These are phyloP conservation scores for Elymnias hypermnestra DNA, from an alignment of 1,140 invertebrate genomes.

Conservation along the genomic window DNA sequence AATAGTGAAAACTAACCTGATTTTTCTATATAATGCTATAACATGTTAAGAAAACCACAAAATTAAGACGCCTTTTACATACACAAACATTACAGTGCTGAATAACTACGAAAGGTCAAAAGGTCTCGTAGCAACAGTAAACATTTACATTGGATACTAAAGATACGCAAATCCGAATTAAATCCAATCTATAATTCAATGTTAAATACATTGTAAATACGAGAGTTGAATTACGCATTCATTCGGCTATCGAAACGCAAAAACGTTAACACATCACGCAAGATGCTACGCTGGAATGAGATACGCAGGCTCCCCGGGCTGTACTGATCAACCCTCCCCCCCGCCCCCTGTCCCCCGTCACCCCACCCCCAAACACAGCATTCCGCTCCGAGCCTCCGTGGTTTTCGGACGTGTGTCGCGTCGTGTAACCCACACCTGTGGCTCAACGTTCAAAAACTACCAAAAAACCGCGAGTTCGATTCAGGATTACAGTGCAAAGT, in stretches of 20 bases:
- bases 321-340: conserved; percentile 32
- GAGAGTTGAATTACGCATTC: conserved; percentile 1
- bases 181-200: neutral
- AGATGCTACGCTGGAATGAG: conserved; percentile 31
- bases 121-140: no score
- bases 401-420: conserved; percentile 26
- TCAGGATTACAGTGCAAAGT: conserved; percentile 47
- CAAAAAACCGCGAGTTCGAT: conserved; percentile 9
- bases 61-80: no score
- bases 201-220: conserved; percentile 1
- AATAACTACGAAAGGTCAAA: no score
- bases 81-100: no score
- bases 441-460: conserved; percentile 16
- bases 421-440: conserved; percentile 35
- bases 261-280: conserved; percentile 24
- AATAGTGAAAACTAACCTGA: no score
- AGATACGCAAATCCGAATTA: no score
- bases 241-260: conserved; percentile 14
- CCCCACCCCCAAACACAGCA: conserved; percentile 28
- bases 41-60: no score
- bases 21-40: no score
- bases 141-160: no score
- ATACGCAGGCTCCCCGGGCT: conserved; percentile 39
- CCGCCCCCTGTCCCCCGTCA: conserved; percentile 13
- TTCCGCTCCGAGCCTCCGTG: conserved; percentile 29